Conservation (phyloP, 1,140 invertebrate species). For the Achatina immaculata region DNA sequence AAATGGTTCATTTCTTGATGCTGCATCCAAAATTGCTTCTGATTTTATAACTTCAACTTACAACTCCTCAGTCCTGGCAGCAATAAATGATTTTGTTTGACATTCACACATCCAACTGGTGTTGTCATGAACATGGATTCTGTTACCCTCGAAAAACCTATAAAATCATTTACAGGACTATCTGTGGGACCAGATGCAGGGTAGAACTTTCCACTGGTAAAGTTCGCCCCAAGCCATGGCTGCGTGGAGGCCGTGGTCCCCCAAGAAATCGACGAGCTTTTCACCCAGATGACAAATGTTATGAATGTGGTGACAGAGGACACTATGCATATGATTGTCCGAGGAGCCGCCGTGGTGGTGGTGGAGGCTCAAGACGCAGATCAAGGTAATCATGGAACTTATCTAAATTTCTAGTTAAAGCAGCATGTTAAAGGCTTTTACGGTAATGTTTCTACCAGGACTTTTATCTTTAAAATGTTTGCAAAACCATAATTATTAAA, state of each 20-base stretch:
- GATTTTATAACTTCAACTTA: no score
- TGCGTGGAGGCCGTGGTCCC: slow-evolving; percentile 48
- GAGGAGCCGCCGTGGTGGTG: slow-evolving; percentile 40
- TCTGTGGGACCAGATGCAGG: slow-evolving; percentile 89
- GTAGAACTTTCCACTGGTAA: slow-evolving; percentile 92
- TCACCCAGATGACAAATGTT: slow-evolving; percentile 85
- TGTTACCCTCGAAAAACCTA: no score
- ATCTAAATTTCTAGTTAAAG: slow-evolving; percentile 31
- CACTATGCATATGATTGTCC: slow-evolving; percentile 91
- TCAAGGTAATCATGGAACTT: slow-evolving; percentile 16
- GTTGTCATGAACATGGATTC: no score
- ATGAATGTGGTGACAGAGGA: slow-evolving; percentile 91
- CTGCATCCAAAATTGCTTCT: no score
- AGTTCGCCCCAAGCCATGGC: slow-evolving; percentile 70
- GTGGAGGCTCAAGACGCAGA: slow-evolving; percentile 26
- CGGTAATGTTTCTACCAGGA: not conserved
- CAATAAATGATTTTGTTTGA: no score
- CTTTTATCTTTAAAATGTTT: not conserved
- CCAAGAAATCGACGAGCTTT: slow-evolving; percentile 74
- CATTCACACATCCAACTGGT: no score
- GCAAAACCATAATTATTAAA: not conserved
- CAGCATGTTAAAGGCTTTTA: slow-evolving; percentile 8
- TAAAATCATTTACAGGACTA: slow-evolving; percentile 78
- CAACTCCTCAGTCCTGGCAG: no score
- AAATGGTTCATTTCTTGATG: no score